phyloP scores from a whole-genome alignment of 2,113 vertebrate species.

The Nannobrachium achirus region DNA sequence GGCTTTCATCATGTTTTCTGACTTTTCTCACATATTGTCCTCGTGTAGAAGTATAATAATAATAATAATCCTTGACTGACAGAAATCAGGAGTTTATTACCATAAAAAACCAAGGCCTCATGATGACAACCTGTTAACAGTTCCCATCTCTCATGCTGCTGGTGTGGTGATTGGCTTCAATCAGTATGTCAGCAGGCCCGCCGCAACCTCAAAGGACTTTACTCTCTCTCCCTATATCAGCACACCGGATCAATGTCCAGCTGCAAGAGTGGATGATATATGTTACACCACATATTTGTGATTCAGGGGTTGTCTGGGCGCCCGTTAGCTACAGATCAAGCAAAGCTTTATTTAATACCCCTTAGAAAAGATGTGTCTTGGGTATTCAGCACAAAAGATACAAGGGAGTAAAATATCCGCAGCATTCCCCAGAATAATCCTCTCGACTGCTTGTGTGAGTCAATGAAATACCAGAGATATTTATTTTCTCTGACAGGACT shows the following conservation, averaged over 20 bases:
- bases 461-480: conserved; percentile 44
- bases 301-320: conserved; percentile 10
- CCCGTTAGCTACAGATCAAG: conserved; percentile 16
- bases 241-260: conserved; percentile 11
- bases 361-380: conserved; percentile 22
- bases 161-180: conserved; percentile 15
- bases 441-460: conserved; percentile 39
- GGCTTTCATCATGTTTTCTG: conserved; percentile 17
- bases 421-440: conserved; percentile 42
- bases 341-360: conserved; percentile 43
- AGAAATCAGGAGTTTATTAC: conserved; percentile 18
- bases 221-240: conserved; percentile 1
- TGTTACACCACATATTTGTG: neutral
- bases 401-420: conserved; percentile 8
- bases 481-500: conserved; percentile 37
- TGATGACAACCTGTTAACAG: conserved; percentile 28
- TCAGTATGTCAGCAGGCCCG: neutral
- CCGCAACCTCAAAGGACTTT: neutral
- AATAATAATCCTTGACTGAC: neutral
- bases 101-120: conserved; percentile 13
- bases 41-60: neutral
- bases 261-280: neutral
- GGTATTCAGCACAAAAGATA: conserved; percentile 13
- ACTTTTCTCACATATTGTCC: conserved; percentile 20
- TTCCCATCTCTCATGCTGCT: conserved; percentile 27